Base-by-base conservation (phyloP, 2,113 vertebrate genomes). In the Podarcis raffonei region DNA sequence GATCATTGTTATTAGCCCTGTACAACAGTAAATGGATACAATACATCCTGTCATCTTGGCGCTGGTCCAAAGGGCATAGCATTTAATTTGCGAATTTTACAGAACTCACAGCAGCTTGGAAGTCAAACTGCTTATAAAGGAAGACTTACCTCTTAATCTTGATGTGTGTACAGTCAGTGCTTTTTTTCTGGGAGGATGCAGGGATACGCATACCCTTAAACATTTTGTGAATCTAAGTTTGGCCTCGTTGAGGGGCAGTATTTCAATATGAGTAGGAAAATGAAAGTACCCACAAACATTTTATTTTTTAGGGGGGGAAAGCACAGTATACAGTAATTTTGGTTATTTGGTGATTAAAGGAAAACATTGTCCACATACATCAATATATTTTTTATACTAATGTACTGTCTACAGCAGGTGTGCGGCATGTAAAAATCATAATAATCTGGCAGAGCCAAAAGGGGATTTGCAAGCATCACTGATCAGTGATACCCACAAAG, bases 291-390 rank as follows among this genome's bases (percentile, higher is more conserved):
- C 7, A 9, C 11, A 62, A 62, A 62, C 59, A 18, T 62, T 62
- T n/a, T n/a, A n/a, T n/a, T 4, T 62, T 18, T 62, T 15, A 0
- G 4, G 1, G 0, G 20, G 20, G 20, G 20, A 20, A 62, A 62
- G 59, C 59, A 59, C 59, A 4, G 23, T 78, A 25, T 35, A 25
- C 37, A 74, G 32, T 35, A 20, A 39, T 6, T 76, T 20, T 76
- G 74, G 0, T 76, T 23, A 76, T n/a, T 76, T 22, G 12, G 12
- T 78, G 22, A 53, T 48, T 9, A 78, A 23, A 30, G 69, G 30
- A 78, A 27, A 27, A 22, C 37, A 42, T 37, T 25, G 11, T 77
- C 23, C 22, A 48, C 23, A 78, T 53, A 30, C 39, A 53, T 23
- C 25, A 78, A 78, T 25, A 5, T 25, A 78, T 11, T 7, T 78